These are phyloP conservation scores for Ephestia elutella DNA, from an alignment of 1,140 invertebrate species.

Conservation along the genomic window DNA sequence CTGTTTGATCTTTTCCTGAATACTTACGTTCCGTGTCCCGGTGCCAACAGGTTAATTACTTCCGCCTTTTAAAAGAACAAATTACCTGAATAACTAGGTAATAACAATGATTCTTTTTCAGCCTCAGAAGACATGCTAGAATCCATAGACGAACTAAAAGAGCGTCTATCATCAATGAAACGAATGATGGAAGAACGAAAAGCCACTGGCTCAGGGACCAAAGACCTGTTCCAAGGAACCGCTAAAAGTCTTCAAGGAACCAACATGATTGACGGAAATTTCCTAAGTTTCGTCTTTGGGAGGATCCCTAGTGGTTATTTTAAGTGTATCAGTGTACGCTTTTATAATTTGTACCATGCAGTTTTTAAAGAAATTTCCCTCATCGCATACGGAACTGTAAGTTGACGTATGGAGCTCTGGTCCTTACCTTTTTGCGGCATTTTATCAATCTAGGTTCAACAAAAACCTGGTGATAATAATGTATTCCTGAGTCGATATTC, in stretches of 20 bases:
- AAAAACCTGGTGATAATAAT: not conserved
- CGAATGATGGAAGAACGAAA: conserved; percentile 83
- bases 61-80: too few species aligned
- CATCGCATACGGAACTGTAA: conserved; percentile 84
- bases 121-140: conserved; percentile 77
- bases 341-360: conserved; percentile 87
- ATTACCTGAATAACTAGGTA: too few species aligned
- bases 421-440: too few species aligned
- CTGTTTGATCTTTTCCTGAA: too few species aligned
- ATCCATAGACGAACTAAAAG: conserved; percentile 85
- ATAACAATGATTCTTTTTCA: conserved; percentile 27
- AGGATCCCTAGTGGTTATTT: conserved; percentile 82
- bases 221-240: conserved; percentile 67
- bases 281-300: conserved; percentile 86
- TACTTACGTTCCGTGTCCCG: too few species aligned
- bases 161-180: conserved; percentile 85
- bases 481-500: too few species aligned
- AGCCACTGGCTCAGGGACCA: conserved; percentile 60
- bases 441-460: too few species aligned
- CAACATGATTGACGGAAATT: conserved; percentile 85
- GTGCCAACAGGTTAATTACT: too few species aligned
- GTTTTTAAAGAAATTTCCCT: conserved; percentile 87
- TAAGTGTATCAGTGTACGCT: conserved; percentile 88
- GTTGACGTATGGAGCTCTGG: not conserved
- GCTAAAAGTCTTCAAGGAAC: conserved; percentile 72